Evolutionary conservation across 2,888 invertebrate species (phyloP), one percentile per base, ranked within the genome.

Genomic region (Mamestra brassicae): DNA sequence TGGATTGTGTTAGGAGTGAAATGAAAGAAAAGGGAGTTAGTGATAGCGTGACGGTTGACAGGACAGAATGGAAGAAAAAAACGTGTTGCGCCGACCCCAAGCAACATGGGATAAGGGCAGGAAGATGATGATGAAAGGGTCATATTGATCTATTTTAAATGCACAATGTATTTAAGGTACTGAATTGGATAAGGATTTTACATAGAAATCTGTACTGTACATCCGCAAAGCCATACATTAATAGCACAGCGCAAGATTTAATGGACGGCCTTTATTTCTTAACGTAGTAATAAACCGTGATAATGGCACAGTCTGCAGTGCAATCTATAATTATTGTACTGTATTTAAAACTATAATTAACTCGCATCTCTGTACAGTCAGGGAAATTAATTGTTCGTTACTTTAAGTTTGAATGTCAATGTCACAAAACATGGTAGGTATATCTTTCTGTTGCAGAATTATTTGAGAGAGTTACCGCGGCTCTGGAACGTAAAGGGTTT

Each of bases 301-400:
- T 50, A 42, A 58, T 60, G 26, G 10, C 13, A 34, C 8, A 36
- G 17, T 50, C 5, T 4, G 13, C 4, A 17, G 17, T 50, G 15
- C 55, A 72, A 38, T 47, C 38, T 8, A 26, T 57, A 26, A 58
- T 72, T 71, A 71, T 60, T 58, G 13, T 70, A 57, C 15, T 47
- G 70, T 70, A 38, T 71, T 70, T 42, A 50, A 6, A 58, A 69
- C 45, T 42, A 15, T 17, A 38, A n/a, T 58, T 42, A 3, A 3
- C 15, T 36, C 36, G 1, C 36, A 36, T 36, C 55, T 15, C 17
- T 10, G n/a, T 42, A 10, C 11, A 11, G 42, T 17, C 17, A 11
- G n/a, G n/a, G 5, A n/a, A 61, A n/a, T 62, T 62, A 62, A 26
- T 45, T 26, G 26, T 26, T 26, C 26, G 26, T 26, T 1, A 26